These are phyloP conservation scores for Ptilodon capucinus DNA, from an alignment of 2,888 invertebrate genomes.

Conservation along the genomic window DNA sequence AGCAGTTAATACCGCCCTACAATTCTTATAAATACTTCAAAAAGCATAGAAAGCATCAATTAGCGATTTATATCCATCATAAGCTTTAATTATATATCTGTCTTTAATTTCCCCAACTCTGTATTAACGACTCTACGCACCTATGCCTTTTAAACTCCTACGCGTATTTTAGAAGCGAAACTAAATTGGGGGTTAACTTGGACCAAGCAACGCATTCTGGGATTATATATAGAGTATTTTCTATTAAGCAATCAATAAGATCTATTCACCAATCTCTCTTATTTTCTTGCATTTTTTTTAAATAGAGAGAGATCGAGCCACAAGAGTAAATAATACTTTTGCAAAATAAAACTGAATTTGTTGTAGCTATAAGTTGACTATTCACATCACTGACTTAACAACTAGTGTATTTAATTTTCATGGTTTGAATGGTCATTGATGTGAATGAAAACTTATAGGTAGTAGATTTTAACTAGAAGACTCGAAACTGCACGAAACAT, in stretches of 20 bases:
- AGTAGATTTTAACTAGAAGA: conserved; percentile 38
- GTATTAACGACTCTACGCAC: neutral
- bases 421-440: no score
- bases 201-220: conserved; percentile 66
- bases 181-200: conserved; percentile 43
- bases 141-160: neutral
- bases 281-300: conserved; percentile 23
- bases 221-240: conserved; percentile 42
- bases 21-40: neutral
- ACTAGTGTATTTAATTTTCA: no score
- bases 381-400: conserved; percentile 39
- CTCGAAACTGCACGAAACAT: conserved; percentile 48
- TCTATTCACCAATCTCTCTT: conserved; percentile 32
- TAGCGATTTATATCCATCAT: conserved; percentile 23
- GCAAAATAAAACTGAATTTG: conserved; percentile 55
- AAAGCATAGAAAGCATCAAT: conserved; percentile 29
- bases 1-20: neutral
- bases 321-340: conserved; percentile 55
- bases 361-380: conserved; percentile 29
- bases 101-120: conserved; percentile 6
- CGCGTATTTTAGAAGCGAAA: conserved; percentile 10
- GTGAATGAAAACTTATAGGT: conserved; percentile 47
- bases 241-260: conserved; percentile 42
- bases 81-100: conserved; percentile 12
- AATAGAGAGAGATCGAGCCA: conserved; percentile 54